phyloP scores from a whole-genome alignment of 2,888 invertebrate species.

The Hydrotaea diabolus region DNA sequence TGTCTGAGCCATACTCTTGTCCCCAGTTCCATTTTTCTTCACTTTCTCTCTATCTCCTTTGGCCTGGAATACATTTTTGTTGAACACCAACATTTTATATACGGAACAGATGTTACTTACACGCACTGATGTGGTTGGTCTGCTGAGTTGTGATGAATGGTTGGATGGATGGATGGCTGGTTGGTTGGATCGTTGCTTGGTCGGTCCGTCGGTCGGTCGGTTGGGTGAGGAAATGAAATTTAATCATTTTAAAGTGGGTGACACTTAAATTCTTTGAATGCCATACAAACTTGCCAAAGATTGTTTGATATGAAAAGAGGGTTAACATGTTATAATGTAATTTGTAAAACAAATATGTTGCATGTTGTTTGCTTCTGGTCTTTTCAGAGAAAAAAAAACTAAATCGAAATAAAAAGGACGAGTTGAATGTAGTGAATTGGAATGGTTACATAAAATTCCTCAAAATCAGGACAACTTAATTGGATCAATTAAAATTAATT shows the following conservation, averaged over 20 bases:
- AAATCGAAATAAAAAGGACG: neutral
- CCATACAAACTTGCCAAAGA: neutral
- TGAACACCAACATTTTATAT: neutral
- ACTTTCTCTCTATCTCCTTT: neutral
- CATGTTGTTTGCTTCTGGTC: neutral
- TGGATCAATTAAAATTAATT: constrained; percentile 28
- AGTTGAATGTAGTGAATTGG: neutral
- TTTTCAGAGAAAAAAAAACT: too few relatives aligned
- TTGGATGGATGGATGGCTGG: neutral
- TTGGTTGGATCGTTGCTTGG: constrained; percentile 31
- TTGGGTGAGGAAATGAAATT: constrained; percentile 26
- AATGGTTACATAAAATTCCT: neutral
- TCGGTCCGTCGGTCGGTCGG: constrained; percentile 43
- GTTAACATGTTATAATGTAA: constrained; percentile 28
- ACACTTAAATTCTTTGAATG: constrained; percentile 24
- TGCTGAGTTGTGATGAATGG: neutral
- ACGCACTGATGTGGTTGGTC: constrained; percentile 24
- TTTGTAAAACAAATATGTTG: constrained; percentile 20
- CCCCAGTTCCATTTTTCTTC: too few relatives aligned
- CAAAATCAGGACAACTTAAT: constrained; percentile 15
- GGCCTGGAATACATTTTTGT: neutral
- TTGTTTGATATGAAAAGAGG: constrained; percentile 12
- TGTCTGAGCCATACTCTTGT: neutral
- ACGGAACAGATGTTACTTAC: constrained; percentile 32
- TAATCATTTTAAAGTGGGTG: constrained; percentile 39